These are phyloP conservation scores for Pachyseris speciosa DNA, from an alignment of 64 coral and sea anemone genomes.

Conservation along the genomic window DNA sequence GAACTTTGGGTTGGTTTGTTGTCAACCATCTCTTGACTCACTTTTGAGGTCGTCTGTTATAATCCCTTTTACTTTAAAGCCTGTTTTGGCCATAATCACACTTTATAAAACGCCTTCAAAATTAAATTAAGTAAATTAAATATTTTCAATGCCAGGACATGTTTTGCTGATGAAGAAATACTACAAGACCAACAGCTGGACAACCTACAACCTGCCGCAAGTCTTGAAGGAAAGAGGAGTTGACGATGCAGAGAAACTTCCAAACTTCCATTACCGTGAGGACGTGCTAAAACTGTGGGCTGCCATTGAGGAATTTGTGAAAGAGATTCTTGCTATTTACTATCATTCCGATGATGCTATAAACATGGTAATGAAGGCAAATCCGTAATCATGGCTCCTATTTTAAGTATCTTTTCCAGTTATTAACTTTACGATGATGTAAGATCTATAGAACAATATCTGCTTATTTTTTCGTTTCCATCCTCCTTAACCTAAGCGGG, in stretches of 20 bases:
- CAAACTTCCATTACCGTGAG: conserved; percentile 89
- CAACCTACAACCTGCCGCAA: conserved; percentile 63
- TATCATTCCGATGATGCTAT: conserved; percentile 66
- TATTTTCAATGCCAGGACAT: conserved; percentile 6
- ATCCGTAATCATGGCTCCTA: background rate
- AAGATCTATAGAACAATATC: no score
- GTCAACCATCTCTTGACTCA: no score
- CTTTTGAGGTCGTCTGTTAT: no score
- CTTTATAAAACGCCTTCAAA: no score
- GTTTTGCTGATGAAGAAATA: conserved; percentile 75
- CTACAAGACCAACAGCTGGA: conserved; percentile 73
- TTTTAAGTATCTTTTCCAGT: no score
- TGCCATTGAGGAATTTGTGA: conserved; percentile 56
- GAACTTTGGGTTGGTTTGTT: no score
- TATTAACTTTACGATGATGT: no score
- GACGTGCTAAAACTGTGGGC: conserved; percentile 79
- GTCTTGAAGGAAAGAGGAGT: conserved; percentile 78
- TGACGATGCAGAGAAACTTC: conserved; percentile 67
- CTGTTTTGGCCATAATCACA: no score
- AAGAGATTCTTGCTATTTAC: conserved; percentile 42
- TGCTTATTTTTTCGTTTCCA: no score
- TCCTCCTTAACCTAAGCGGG: no score
- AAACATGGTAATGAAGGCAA: conserved; percentile 7
- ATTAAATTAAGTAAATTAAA: background rate
- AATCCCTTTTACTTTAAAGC: no score